Base-by-base conservation (phyloP, 2,797 vertebrate genomes). In the Kryptolebias ocellatus region DNA sequence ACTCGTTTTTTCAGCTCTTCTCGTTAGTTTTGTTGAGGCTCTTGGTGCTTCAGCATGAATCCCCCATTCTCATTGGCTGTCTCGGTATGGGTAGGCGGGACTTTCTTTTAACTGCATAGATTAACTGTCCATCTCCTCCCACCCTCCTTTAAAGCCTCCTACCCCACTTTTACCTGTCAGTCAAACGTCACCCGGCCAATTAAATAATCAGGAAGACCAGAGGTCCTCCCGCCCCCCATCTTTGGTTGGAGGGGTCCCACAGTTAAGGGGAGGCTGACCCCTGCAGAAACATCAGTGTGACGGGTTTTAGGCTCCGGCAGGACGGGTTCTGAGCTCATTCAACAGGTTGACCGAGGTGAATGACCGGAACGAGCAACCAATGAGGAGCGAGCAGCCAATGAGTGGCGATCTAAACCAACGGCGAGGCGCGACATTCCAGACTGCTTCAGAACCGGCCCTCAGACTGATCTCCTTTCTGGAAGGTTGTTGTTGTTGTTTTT, bases 101-200 rank as follows among this genome's bases (percentile, higher is more conserved):
- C 84, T 78, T 78, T 67, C 67, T 81, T 70, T 70, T 78, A 79
- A 86, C 92, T 93, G 93, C 92, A 93, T 93, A 92, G 90, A 90
- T 92, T 74, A 83, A 90, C 90, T 49, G 77, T 81, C 81, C 72
- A 37, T 61, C 80, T 80, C 75, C 76, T 74, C 83, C 78, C 83
- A 59, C 79, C 60, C 67, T 67, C 44, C 46, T 56, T 47, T 16
- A 15, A 54, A 42, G 52, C 73, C 74, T 64, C 44, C 70, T 50
- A 14, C 34, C 58, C 39, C 46, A 16, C 39, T 29, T 68, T 81
- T 74, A 80, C 81, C 84, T 76, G 60, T 76, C 69, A 79, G 74
- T 81, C 83, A 62, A 66, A 2, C 69, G 64, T 57, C 65, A 4
- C 6, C 64, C 6, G 39, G 47, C 67, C 57, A 60, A 64, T 82